Base-by-base conservation (phyloP, 2,888 invertebrate species). In the Zygogramma bicolorata region DNA sequence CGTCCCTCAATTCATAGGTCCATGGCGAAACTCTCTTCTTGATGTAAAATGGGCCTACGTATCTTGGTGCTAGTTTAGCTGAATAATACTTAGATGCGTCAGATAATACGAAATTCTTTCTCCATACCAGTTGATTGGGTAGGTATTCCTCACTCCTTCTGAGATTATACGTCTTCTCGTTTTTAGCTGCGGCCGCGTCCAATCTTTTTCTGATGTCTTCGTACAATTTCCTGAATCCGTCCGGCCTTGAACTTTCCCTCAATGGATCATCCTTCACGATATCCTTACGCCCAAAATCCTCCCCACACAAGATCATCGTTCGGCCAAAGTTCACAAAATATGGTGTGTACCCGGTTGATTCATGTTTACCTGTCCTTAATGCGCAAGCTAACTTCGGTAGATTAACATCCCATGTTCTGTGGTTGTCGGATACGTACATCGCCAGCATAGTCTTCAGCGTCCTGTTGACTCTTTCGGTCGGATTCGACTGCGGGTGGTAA, bases 401-500 rank as follows among this genome's bases (percentile, higher is more conserved):
- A 34, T 70, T 66, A 8, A 29, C 31, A 49, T 65, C 74, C 71
- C 74, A 74, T 0, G 7, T 25, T 6, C 67, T 18, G n/a, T 72
- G 75, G 34, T 75, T 72, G 34, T 75, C 75, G 8, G 27, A 40
- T 5, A 71, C 68, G 38, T 71, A 71, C 2, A 60, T 29, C 0
- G 38, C 8, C 8, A 70, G 25, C 34, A 65, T 65, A 10, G 49
- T 60, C 38, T 60, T 61, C 25, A 73, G 8, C 1, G 29, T 57
- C 1, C 73, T 49, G 25, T 73, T 69, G 5, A 66, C 69, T 4
- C 70, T 38, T 31, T 70, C 70, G 7, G 57, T 63, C 8, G 71
- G 68, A 31, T 71, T 71, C 0, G 31, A 46, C 29, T 71, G 71
- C 2, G 72, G 72, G 18, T 72, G 69, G 49, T 72, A 72, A 25